phyloP scores from a whole-genome alignment of 2,797 vertebrate genomes.

The Neopelma chrysocephalum region DNA sequence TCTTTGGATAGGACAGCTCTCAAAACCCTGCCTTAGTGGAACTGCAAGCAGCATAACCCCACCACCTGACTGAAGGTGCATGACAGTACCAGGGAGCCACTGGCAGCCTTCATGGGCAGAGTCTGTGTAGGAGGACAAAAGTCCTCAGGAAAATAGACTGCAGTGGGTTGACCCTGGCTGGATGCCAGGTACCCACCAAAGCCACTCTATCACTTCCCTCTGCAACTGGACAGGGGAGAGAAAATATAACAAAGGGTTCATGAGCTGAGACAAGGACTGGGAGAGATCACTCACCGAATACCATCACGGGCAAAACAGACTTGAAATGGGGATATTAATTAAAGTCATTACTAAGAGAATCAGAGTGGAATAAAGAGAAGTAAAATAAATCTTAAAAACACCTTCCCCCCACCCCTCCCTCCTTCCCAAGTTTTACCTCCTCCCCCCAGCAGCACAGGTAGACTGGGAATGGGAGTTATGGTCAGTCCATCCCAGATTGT shows the following conservation, averaged over 20 bases:
- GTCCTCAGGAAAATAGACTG: background rate
- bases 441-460: background rate
- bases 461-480: background rate
- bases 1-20: background rate
- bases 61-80: rapidly evolving
- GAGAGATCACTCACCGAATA: background rate
- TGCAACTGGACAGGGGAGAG: background rate
- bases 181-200: background rate
- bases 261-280: background rate
- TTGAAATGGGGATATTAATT: background rate
- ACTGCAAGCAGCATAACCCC: background rate
- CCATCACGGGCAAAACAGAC: background rate
- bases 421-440: background rate
- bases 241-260: background rate
- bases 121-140: background rate
- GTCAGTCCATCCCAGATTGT: background rate
- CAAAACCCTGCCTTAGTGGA: background rate
- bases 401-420: background rate
- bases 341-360: background rate
- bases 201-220: background rate
- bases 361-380: background rate
- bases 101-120: background rate
- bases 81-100: background rate
- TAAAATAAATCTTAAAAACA: background rate
- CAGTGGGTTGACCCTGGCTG: background rate